Evolutionary conservation across 1,140 invertebrate species (phyloP).

Genomic region (Tetragnatha versicolor): DNA sequence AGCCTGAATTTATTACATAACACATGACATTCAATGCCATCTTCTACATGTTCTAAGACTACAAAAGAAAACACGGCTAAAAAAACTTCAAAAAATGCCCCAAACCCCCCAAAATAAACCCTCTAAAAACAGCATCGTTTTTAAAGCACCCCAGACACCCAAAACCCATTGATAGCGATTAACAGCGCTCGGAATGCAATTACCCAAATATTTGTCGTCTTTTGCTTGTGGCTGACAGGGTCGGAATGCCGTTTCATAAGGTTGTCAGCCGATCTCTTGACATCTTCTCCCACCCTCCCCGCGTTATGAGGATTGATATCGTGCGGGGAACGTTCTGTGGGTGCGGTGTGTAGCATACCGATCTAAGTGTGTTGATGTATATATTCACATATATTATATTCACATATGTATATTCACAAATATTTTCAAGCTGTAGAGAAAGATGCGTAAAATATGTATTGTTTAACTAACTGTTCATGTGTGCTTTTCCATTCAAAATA

Average conservation of each 20-base stretch:
- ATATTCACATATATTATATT: not conserved
- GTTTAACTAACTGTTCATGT: not conserved
- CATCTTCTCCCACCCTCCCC: not conserved
- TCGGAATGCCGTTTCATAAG: constrained; percentile 31
- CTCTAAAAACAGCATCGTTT: no score
- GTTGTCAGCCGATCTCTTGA: constrained; percentile 27
- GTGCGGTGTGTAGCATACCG: not conserved
- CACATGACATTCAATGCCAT: no score
- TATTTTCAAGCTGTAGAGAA: not conserved
- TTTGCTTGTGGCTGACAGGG: constrained; percentile 3
- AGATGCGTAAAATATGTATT: not conserved
- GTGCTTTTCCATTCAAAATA: not conserved
- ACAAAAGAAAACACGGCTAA: no score
- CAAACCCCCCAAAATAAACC: no score
- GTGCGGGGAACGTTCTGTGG: not conserved
- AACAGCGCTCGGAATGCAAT: constrained; percentile 23
- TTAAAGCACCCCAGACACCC: no score
- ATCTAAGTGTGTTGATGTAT: not conserved
- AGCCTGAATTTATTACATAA: no score
- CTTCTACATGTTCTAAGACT: no score
- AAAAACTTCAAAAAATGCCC: no score
- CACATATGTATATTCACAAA: not conserved
- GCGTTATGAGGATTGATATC: constrained; percentile 36
- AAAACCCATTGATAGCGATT: no score
- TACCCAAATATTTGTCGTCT: not conserved